Base-by-base conservation (phyloP, 2,888 invertebrate species). In the Hyposoter dolosus region DNA sequence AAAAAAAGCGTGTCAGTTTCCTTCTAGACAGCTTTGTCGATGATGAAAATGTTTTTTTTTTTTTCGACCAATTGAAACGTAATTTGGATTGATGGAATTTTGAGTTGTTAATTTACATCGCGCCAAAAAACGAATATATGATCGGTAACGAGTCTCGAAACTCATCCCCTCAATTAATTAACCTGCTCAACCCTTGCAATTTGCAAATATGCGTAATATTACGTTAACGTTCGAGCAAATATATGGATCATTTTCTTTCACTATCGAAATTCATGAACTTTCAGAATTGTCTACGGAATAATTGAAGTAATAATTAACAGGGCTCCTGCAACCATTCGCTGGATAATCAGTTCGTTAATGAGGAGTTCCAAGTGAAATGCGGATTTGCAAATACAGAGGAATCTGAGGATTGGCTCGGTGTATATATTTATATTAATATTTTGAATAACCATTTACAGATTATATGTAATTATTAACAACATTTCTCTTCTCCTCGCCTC, bases 281-380 rank as follows among this genome's bases (percentile, higher is more conserved):
- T 43, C 9, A 4, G 2, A 5, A 82, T 32, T 50, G 47, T 28
- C 17, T 10, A 68, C 23, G 66, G 23, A 68, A 71, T 75, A 68
- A 79, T 43, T 53, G 66, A 74, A 79, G 74, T 63, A 63, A 63
- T 69, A 69, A 80, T 80, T 75, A 80, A 63, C 65, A 65, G 50
- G 50, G 63, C 9, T 43, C 50, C 12, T 28, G 60, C 23, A 23
- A 45, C 10, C 53, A 9, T 56, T 45, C 47, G 40, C 43, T 66
- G 15, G 50, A 17, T 69, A 76, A 80, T 81, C 47, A 45, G 45
- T 65, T 32, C 63, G 76, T 66, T 81, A 84, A 81, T 81, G 77
- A 77, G n/a, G 56, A 72, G 76, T 63, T 68, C 65, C 45, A 40
- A 23, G 78, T 47, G 3, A 19, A 60, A 65, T 65, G 23, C 50